Conservation (phyloP, 2,797 vertebrate species). For the Sphenopsis melanotis region DNA sequence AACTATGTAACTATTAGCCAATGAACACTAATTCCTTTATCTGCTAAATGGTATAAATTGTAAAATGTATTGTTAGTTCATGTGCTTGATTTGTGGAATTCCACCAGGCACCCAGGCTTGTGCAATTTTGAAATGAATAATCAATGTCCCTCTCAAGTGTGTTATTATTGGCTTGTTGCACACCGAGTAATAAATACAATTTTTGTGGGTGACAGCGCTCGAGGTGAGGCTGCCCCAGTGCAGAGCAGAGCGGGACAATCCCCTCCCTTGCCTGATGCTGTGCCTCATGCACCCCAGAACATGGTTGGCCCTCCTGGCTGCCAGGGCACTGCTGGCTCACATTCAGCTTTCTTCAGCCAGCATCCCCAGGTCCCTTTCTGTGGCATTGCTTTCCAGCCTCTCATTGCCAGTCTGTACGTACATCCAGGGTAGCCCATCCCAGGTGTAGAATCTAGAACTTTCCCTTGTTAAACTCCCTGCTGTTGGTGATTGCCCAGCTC, state of each 20-base stretch:
- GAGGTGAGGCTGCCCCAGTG: rapidly evolving
- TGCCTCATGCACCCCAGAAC: neutral
- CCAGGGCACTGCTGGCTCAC: neutral
- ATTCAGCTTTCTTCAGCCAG: rapidly evolving
- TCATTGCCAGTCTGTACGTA: rapidly evolving
- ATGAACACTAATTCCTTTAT: neutral
- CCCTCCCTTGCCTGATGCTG: neutral
- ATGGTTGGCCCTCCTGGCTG: rapidly evolving
- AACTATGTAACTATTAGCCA: neutral
- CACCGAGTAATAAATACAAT: rapidly evolving
- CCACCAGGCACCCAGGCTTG: neutral
- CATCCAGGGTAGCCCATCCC: neutral
- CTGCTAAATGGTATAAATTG: neutral
- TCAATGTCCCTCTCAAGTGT: neutral
- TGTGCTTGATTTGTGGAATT: neutral
- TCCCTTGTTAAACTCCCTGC: neutral
- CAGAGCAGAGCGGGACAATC: neutral
- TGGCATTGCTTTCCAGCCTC: neutral
- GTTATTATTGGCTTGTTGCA: neutral
- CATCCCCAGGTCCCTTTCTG: neutral
- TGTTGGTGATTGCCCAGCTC: neutral
- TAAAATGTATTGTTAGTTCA: rapidly evolving
- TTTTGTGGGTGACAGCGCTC: neutral
- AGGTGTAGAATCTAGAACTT: neutral
- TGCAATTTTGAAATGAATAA: neutral